Percentiles rank a stretch among this genome's conserved stretches.
Conservation (phyloP, 2,113 vertebrate genomes). For the Dromiciops gliroides region DNA sequence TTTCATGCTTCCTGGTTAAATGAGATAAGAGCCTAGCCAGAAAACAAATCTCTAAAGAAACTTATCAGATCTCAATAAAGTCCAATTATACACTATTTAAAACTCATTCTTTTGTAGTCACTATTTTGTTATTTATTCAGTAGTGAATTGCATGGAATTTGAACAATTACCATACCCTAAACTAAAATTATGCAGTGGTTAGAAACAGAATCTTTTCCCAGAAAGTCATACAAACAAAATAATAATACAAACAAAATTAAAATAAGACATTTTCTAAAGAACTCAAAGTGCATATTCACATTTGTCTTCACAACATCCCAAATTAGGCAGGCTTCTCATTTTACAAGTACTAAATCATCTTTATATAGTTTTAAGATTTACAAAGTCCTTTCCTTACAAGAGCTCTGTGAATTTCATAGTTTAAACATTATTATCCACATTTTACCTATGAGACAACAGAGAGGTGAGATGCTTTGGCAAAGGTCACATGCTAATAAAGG, state of each 20-base stretch:
- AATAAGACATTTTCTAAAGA: conserved; percentile 1
- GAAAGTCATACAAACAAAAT: neutral
- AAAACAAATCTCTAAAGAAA: conserved; percentile 59
- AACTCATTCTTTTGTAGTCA: conserved; percentile 36
- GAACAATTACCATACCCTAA: conserved; percentile 21
- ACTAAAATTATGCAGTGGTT: neutral
- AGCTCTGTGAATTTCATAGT: neutral
- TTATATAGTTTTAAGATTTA: neutral
- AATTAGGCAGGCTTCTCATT: neutral
- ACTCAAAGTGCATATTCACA: neutral
- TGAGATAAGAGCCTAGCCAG: conserved; percentile 64
- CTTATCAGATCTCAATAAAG: conserved; percentile 38
- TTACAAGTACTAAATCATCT: neutral
- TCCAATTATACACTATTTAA: conserved; percentile 49
- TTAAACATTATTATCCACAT: neutral
- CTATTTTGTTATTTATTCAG: conserved; percentile 23
- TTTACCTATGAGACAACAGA: neutral
- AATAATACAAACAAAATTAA: neutral
- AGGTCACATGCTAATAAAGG: neutral
- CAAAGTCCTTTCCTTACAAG: neutral
- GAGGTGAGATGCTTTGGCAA: neutral
- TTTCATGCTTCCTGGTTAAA: conserved; percentile 51
- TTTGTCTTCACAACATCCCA: conserved; percentile 1
- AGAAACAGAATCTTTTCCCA: conserved; percentile 1
- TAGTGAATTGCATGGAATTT: conserved; percentile 14